Evolutionary conservation across 2,113 vertebrate species (phyloP).

Genomic region (Casuarius casuarius): DNA sequence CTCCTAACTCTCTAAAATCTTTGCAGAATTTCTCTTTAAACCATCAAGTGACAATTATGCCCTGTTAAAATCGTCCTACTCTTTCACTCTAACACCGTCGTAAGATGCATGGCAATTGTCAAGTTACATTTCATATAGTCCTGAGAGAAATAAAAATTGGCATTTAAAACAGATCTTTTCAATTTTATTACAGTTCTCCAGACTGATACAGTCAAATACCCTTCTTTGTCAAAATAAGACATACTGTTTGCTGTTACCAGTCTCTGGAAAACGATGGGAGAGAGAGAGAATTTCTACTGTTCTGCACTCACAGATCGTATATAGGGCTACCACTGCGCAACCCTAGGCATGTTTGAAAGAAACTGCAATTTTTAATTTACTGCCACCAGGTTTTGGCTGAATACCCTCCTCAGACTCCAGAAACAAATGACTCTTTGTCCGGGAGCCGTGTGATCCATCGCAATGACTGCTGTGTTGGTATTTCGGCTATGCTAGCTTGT

Average conservation of each 20-base stretch:
- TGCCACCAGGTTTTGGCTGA: conserved; percentile 14
- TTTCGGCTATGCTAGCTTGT: neutral
- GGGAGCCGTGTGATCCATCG: neutral
- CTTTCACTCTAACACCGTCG: neutral
- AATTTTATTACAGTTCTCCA: neutral
- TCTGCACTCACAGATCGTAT: neutral
- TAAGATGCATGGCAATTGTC: neutral
- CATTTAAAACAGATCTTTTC: neutral
- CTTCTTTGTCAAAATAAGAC: neutral
- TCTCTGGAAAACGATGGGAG: neutral
- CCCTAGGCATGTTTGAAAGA: neutral
- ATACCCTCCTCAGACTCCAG: neutral
- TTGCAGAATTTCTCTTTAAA: neutral
- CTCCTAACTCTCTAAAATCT: neutral
- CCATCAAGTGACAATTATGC: neutral
- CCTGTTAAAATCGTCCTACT: neutral
- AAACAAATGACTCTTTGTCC: conserved; percentile 37
- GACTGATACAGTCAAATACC: neutral
- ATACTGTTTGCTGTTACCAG: neutral
- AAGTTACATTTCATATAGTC: neutral
- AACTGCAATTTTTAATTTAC: conserved; percentile 30
- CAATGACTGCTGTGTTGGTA: neutral
- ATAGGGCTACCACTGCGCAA: neutral
- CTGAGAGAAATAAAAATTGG: neutral
- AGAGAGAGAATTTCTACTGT: neutral